Conservation (phyloP, 1,140 invertebrate genomes). For the Dreissena rostriformis region DNA sequence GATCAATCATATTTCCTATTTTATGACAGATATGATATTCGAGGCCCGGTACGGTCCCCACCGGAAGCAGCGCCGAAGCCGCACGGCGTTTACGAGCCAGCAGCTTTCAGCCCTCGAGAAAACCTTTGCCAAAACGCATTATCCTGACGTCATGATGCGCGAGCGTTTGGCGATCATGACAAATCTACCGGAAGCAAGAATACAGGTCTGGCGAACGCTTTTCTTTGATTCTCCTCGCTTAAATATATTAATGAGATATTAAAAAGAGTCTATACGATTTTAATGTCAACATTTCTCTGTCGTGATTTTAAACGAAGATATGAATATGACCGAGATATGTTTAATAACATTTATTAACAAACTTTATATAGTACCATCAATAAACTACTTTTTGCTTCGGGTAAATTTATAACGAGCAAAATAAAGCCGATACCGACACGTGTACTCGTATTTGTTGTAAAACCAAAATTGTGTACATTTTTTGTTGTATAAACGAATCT, state of each 20-base stretch:
- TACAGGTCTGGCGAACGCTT: slow-evolving; percentile 86
- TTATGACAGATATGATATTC: slow-evolving; percentile 74
- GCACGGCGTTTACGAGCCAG: slow-evolving; percentile 96
- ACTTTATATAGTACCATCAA: background rate
- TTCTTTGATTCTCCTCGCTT: background rate
- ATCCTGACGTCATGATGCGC: slow-evolving; percentile 95
- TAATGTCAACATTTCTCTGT: background rate
- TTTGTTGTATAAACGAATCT: too few species aligned
- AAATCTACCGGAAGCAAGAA: slow-evolving; percentile 95
- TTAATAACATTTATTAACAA: background rate
- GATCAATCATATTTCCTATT: too few species aligned
- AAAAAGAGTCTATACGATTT: background rate
- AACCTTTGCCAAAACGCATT: slow-evolving; percentile 97
- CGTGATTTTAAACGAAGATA: background rate
- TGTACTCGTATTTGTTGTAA: too few species aligned
- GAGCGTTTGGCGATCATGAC: slow-evolving; percentile 95
- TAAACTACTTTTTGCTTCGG: background rate
- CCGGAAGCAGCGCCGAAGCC: slow-evolving; percentile 93
- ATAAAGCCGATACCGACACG: too few species aligned
- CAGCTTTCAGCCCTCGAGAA: slow-evolving; percentile 97
- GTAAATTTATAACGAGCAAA: too few species aligned
- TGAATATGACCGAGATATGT: background rate
- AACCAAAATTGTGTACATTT: too few species aligned
- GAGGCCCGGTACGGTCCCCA: slow-evolving; percentile 79
- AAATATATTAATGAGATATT: background rate